Percentiles rank a stretch among this genome's conserved stretches.
Conservation (phyloP, 2,888 invertebrate genomes). For the Lithophane socia region DNA sequence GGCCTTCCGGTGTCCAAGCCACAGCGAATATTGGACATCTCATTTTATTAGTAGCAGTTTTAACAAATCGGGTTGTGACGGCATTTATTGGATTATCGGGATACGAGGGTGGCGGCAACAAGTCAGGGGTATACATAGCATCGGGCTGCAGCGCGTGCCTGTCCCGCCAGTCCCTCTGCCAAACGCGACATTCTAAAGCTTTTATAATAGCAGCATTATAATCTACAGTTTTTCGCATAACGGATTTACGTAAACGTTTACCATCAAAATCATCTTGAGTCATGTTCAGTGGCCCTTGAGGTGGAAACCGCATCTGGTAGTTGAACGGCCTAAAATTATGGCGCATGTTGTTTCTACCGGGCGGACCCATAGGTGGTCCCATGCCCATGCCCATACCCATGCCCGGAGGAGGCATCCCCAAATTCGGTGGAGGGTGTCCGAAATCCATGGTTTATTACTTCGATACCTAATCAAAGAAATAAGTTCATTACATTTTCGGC, state of each 20-base stretch:
- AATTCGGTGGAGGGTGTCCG: conserved; percentile 86
- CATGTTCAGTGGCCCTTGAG: conserved; percentile 92
- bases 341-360: conserved; percentile 86
- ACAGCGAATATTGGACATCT: conserved; percentile 99
- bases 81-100: conserved; percentile 99
- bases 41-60: conserved; percentile 99
- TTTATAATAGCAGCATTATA: conserved; percentile 98
- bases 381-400: conserved; percentile 82
- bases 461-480: conserved; percentile 88
- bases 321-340: conserved; percentile 88
- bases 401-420: conserved; percentile 86
- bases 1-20: conserved; percentile 99
- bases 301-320: conserved; percentile 89
- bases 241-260: conserved; percentile 98
- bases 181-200: conserved; percentile 97
- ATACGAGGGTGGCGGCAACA: conserved; percentile 98
- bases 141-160: conserved; percentile 98
- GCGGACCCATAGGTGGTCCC: conserved; percentile 80
- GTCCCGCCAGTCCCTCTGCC: conserved; percentile 98
- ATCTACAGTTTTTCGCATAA: conserved; percentile 99
- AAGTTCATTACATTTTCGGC: conserved; percentile 75
- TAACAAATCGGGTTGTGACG: conserved; percentile 98
- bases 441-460: conserved; percentile 87
- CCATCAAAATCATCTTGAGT: conserved; percentile 98
- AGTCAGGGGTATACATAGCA: conserved; percentile 97